Percentiles rank a stretch among this genome's conserved stretches.
Conservation (phyloP, 1,140 invertebrate species). For the Frieseomelitta varia region DNA sequence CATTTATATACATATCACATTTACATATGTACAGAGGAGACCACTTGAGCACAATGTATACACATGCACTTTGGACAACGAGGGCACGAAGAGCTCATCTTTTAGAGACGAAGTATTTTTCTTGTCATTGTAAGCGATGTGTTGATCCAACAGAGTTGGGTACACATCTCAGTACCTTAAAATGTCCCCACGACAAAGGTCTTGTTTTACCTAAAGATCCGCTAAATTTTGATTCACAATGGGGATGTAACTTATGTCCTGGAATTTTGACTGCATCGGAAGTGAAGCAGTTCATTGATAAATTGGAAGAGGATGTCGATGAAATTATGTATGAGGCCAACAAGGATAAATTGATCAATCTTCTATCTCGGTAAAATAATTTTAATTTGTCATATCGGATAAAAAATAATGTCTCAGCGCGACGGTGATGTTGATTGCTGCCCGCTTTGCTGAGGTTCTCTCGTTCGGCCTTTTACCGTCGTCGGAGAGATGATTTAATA, state of each 20-base stretch:
- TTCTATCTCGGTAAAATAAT: conserved; percentile 72
- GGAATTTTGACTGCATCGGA: conserved; percentile 83
- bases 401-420: too few relatives aligned
- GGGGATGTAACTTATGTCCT: conserved; percentile 88
- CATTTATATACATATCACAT: background rate
- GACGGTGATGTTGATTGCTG: too few relatives aligned
- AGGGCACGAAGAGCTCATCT: conserved; percentile 90
- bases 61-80: conserved; percentile 92
- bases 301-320: conserved; percentile 90
- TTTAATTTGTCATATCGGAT: background rate
- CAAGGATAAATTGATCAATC: conserved; percentile 68
- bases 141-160: conserved; percentile 89
- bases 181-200: conserved; percentile 86
- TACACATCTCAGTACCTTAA: conserved; percentile 89
- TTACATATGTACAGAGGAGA: conserved; percentile 81
- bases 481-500: too few relatives aligned
- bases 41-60: conserved; percentile 91
- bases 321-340: conserved; percentile 79
- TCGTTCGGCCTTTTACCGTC: too few relatives aligned
- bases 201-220: conserved; percentile 87
- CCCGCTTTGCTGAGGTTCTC: too few relatives aligned
- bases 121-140: conserved; percentile 88
- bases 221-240: conserved; percentile 86
- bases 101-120: conserved; percentile 91
- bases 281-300: conserved; percentile 85